A percentile compares a stretch with the other conserved stretches of the same genome.
phyloP scores from a whole-genome alignment of 1,140 invertebrate species.

The Bombus fervidus region DNA sequence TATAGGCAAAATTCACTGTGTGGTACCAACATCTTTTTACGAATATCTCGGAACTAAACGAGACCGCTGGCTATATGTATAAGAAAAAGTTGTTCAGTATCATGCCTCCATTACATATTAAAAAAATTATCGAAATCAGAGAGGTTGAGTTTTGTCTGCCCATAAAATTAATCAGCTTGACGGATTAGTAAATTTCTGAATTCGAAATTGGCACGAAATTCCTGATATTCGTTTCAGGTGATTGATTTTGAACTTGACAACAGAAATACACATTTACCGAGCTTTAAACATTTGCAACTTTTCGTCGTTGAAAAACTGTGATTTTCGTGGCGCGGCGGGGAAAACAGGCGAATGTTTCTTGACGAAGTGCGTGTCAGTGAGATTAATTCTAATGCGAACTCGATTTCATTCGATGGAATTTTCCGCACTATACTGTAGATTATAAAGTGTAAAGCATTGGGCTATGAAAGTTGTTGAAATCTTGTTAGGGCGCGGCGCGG shows the following conservation, averaged over 20 bases:
- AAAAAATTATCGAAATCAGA: no score
- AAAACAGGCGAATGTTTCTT: neutral
- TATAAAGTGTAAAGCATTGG: neutral
- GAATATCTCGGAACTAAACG: no score
- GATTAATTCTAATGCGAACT: neutral
- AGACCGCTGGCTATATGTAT: no score
- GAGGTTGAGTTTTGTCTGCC: no score
- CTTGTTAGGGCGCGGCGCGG: neutral
- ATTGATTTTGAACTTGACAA: neutral
- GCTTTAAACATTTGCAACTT: neutral
- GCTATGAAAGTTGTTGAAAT: conserved; percentile 1
- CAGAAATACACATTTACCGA: neutral
- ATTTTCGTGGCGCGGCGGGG: neutral
- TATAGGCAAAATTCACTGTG: no score
- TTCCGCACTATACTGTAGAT: neutral
- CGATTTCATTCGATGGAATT: neutral
- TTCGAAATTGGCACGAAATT: no score
- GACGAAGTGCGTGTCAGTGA: neutral
- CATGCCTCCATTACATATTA: no score
- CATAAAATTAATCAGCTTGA: no score
- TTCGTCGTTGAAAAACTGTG: neutral
- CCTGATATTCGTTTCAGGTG: no score
- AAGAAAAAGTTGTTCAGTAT: no score
- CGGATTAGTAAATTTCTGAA: no score
- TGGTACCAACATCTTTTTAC: no score